Conservation (phyloP, 2,113 vertebrate genomes). For the Neopipo cinnamomea region DNA sequence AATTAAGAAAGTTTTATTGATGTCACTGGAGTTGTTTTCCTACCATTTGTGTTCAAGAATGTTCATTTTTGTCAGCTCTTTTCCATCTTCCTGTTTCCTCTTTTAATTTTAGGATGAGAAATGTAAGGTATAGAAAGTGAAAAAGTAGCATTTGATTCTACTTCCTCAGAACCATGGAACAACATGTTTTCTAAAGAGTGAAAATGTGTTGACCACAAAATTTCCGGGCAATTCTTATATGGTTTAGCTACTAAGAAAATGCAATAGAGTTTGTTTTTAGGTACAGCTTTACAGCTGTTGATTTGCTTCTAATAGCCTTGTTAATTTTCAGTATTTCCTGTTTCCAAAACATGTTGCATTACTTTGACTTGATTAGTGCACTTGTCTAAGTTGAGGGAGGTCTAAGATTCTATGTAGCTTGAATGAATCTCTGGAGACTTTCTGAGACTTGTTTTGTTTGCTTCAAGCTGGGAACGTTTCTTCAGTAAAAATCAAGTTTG, state of each 20-base stretch:
- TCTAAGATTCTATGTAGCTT: neutral
- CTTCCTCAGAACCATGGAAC: neutral
- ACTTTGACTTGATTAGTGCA: neutral
- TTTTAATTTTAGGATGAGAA: neutral
- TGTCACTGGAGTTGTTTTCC: neutral
- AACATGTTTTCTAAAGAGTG: neutral
- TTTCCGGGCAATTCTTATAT: neutral
- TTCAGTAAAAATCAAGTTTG: neutral
- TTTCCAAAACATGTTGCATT: neutral
- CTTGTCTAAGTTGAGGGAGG: neutral
- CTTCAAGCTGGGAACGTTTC: neutral
- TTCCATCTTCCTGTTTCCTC: neutral
- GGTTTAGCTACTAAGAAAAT: neutral
- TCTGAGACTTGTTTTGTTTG: neutral
- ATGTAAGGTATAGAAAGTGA: neutral
- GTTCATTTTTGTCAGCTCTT: neutral
- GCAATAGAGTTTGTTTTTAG: neutral
- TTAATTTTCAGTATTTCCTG: neutral
- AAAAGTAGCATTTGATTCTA: neutral
- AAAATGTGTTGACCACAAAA: neutral
- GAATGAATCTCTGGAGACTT: neutral
- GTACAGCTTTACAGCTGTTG: neutral
- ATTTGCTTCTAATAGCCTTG: neutral
- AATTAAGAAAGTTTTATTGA: neutral
- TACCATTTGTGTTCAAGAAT: neutral